Base-by-base conservation (phyloP, 2,888 invertebrate genomes). In the Acrocera orbiculus region DNA sequence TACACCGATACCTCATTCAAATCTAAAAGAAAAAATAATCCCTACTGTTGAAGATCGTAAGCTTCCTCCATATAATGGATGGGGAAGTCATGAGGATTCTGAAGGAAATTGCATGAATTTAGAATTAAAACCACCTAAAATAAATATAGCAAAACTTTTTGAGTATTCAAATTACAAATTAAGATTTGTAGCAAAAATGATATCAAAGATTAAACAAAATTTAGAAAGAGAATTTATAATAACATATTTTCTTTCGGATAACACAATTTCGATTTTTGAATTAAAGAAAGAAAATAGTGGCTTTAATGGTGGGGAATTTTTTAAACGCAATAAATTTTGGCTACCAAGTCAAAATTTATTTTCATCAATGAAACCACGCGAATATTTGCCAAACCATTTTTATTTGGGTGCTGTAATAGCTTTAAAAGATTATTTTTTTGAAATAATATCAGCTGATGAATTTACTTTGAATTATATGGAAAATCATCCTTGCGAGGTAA, bases 401-500 rank as follows among this genome's bases (percentile, higher is more conserved):
- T 85, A 76, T 63, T 69, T 92, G 15, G 92, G 92, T 3, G 78
- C 81, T 15, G 70, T 69, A 27, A 48, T 92, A 27, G 73, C 74
- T 25, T 66, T 92, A 13, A 78, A 79, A 51, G 72, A 74, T 43
- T 86, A 83, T 49, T 58, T 73, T 29, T 92, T 92, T 54, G 62
- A 77, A 30, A 64, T 93, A 19, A 64, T 73, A 2, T 74, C 75
- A 3, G 86, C 87, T 2, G 92, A 93, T 53, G 79, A 83, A 49
- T 92, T 83, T 50, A 81, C 86, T 1, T 58, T 89, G 31, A 68
- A 77, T 27, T 90, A 83, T 50, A 78, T 90, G 87, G 90, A 92
- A 56, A 51, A 76, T 6, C 67, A 86, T 56, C 63, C 71, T 35
- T 59, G 69, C 36, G 70, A 82, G 68, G 86, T 83, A 7, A 50